These are phyloP conservation scores for Hyposmocoma kahamanoa DNA, from an alignment of 1,140 invertebrate species.

Conservation along the genomic window DNA sequence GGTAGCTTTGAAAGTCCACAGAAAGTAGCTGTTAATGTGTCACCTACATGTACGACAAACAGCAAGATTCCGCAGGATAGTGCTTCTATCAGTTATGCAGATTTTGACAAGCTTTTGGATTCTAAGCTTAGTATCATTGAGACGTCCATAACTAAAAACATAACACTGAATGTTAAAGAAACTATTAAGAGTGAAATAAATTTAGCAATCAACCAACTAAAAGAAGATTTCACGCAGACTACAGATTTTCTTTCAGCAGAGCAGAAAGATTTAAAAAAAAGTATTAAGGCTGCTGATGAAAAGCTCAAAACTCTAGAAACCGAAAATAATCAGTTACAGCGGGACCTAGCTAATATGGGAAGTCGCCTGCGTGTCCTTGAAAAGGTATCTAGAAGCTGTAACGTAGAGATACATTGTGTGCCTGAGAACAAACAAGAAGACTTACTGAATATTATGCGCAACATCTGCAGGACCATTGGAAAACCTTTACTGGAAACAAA, in stretches of 20 bases:
- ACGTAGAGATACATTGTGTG: conserved; percentile 2
- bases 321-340: background rate
- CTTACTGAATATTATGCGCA: background rate
- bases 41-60: too few species aligned
- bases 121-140: too few species aligned
- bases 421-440: conserved; percentile 3
- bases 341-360: background rate
- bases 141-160: too few species aligned
- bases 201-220: too few species aligned
- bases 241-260: background rate
- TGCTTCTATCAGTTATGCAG: too few species aligned
- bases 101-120: too few species aligned
- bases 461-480: background rate
- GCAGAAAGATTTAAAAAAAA: background rate
- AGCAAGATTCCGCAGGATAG: too few species aligned
- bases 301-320: background rate
- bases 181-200: too few species aligned
- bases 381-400: background rate
- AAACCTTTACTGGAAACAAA: background rate
- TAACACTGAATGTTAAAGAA: too few species aligned
- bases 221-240: background rate
- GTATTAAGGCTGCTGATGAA: background rate
- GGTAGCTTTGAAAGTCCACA: too few species aligned
- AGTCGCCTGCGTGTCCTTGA: background rate
- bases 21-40: too few species aligned